Conservation (phyloP, 1,140 invertebrate species). For the Diabrotica virgifera region DNA sequence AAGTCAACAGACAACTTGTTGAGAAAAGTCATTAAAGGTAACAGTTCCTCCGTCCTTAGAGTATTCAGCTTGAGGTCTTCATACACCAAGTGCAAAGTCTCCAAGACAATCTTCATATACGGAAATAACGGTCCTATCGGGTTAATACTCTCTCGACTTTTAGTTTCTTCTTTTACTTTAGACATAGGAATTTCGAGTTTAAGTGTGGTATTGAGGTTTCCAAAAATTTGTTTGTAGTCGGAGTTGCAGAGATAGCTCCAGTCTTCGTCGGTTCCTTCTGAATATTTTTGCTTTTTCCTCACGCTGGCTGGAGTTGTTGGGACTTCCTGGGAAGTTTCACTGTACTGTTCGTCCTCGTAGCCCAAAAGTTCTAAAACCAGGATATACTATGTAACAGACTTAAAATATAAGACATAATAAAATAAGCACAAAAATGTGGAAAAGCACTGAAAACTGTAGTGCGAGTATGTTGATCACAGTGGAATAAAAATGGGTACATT, state of each 20-base stretch:
- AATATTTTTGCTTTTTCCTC: conserved; percentile 41
- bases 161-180: not conserved
- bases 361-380: conserved; percentile 42
- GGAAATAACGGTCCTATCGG: conserved; percentile 66
- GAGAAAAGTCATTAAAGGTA: conserved; percentile 68
- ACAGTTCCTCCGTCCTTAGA: conserved; percentile 65
- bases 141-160: conserved; percentile 19
- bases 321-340: conserved; percentile 36
- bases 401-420: not conserved
- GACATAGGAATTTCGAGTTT: conserved; percentile 5
- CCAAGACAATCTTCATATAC: conserved; percentile 72
- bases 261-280: conserved; percentile 65
- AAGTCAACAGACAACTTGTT: conserved; percentile 79
- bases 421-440: too few relatives aligned
- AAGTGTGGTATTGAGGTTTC: conserved; percentile 9
- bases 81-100: conserved; percentile 82
- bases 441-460: too few relatives aligned
- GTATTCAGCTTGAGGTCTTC: conserved; percentile 86
- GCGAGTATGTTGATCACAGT: too few relatives aligned
- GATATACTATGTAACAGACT: not conserved
- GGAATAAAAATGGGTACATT: too few relatives aligned
- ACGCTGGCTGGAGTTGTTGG: conserved; percentile 34
- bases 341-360: conserved; percentile 37
- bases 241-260: conserved; percentile 73
- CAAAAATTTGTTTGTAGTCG: conserved; percentile 43